Conservation (phyloP, 2,113 vertebrate species). For the Oceanites oceanicus region DNA sequence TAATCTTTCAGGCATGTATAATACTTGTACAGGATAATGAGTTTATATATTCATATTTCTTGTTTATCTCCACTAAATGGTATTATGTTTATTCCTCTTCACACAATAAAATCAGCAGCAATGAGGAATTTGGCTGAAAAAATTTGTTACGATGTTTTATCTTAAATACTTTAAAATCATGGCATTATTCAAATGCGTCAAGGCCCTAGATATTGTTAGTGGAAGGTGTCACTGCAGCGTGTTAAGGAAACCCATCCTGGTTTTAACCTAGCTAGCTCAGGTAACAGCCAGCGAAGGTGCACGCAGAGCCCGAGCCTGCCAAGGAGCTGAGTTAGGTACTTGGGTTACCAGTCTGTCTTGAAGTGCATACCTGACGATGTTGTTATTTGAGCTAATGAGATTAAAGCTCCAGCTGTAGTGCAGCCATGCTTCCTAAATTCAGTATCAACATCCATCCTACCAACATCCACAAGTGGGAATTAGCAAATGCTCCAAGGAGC, state of each 20-base stretch:
- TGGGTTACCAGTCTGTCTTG: background rate
- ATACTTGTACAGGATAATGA: background rate
- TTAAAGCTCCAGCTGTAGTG: background rate
- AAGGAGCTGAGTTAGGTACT: background rate
- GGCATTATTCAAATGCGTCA: background rate
- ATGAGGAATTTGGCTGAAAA: background rate
- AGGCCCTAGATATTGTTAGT: background rate
- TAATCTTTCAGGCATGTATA: background rate
- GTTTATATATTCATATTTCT: background rate
- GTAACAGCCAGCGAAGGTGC: background rate
- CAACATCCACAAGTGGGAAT: background rate
- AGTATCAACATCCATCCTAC: background rate
- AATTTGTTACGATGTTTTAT: background rate
- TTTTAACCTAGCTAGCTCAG: background rate
- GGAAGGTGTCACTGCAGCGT: background rate
- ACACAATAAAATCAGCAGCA: background rate
- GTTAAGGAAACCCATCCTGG: background rate
- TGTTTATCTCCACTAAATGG: background rate
- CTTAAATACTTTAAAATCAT: background rate
- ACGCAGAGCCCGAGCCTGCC: background rate
- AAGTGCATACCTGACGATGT: rapidly evolving
- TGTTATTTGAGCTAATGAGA: background rate
- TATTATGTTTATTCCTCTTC: background rate
- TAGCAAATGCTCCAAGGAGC: background rate
- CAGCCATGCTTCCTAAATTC: background rate